Evolutionary conservation across 1,140 invertebrate species (phyloP), one percentile per base, ranked within the genome.

Genomic region (Polypedilum pembai): DNA sequence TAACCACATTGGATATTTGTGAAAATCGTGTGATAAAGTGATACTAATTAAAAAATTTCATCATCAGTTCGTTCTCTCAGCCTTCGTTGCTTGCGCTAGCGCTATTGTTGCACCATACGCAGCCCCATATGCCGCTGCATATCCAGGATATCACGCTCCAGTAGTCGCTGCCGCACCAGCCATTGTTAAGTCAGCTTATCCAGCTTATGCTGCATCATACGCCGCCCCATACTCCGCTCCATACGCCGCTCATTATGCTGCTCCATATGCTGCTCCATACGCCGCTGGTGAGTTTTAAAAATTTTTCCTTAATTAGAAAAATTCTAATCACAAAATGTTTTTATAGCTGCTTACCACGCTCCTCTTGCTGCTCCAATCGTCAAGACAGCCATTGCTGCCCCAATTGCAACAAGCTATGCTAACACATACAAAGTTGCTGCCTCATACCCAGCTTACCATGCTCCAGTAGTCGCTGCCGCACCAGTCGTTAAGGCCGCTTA

Each of bases 371-470:
- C 83, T 4, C 82, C 83, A 18, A 77, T 84, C 74, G 81, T 84
- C 73, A 84, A 84, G 75, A 80, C 84, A 73, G 41, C 41, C 12
- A 56, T 56, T 73, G 74, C 76, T 40, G 83, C 82, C n/a, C 65
- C 65, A 69, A 18, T 84, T 66, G 85, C 86, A 75, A 85, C 85
- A 18, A 86, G 85, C 4, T 86, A 86, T 74, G 86, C 86, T 78
- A 87, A 87, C 81, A 84, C 85, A 74, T 86, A 87, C 78, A 86
- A 85, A 78, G 85, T 87, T 24, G 78, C 81, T 74, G 78, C 79
- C 65, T 80, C 81, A 75, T 75, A 80, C 3, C 76, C 77, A 66
- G 80, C 81, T 8, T 79, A 81, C 74, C 41, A 63, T n/a, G 80
- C 80, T 21, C 75, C 75, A 15, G 74, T 76, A 40, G 73, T 75